Evolutionary conservation across 2,797 vertebrate genomes (phyloP).

Genomic region (Clarias fuscus): DNA sequence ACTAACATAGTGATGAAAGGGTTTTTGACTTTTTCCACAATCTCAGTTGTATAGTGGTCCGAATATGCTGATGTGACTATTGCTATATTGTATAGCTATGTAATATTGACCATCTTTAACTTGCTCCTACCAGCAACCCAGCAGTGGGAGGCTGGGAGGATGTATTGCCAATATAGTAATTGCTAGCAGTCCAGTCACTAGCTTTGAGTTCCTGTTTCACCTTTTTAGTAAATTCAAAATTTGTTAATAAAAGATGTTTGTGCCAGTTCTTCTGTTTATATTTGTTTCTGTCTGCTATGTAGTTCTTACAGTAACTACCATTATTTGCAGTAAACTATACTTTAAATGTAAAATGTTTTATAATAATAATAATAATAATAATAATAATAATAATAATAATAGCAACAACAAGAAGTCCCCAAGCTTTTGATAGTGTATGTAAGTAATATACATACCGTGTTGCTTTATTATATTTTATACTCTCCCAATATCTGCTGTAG

Average conservation of each 20-base stretch:
- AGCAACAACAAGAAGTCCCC: background rate
- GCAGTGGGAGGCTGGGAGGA: background rate
- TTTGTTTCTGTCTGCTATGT: background rate
- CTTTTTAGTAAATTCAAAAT: background rate
- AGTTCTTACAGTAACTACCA: background rate
- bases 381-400: background rate
- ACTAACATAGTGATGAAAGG: background rate
- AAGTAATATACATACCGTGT: background rate
- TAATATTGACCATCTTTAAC: background rate
- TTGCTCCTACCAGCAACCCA: background rate
- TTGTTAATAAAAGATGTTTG: background rate
- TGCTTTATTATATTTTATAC: background rate
- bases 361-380: background rate
- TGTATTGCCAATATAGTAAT: background rate
- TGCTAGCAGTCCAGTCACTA: background rate
- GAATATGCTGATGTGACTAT: background rate
- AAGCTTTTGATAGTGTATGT: background rate
- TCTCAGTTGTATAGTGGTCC: background rate
- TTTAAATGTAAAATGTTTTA: background rate
- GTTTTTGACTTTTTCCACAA: background rate
- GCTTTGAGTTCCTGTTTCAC: background rate
- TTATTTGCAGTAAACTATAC: background rate
- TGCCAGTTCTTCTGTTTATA: background rate
- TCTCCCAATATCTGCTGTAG: background rate
- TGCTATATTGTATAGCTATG: background rate